Base-by-base conservation (phyloP, 2,113 vertebrate genomes). In the Lates calcarifer region DNA sequence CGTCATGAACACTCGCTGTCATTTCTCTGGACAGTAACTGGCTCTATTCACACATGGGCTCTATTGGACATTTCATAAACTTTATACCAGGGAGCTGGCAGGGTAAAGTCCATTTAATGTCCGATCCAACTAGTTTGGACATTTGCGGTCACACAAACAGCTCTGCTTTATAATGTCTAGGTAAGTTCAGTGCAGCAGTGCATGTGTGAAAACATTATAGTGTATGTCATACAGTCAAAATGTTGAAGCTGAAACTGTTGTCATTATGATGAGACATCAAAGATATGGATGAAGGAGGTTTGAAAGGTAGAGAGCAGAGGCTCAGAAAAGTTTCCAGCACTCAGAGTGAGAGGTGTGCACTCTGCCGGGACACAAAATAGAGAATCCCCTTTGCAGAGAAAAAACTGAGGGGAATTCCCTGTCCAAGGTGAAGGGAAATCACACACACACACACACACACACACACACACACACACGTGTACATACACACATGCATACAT, bases 331-430 rank as follows among this genome's bases (percentile, higher is more conserved):
- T 91, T 92, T 87, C 87, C 85, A 90, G 62, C 22, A 20, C 62
- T 80, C 74, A 79, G 61, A 73, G 55, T 74, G 82, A 88, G 84
- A 82, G 65, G 73, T 65, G 71, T 69, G 69, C 6, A 56, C 14
- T 43, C 29, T 84, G 74, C 57, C 24, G 57, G 72, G 76, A 87
- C 86, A 20, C 12, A 5, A 70, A n/a, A 71, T 56, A 1, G 8
- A 56, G 35, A 72, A 78, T 85, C 82, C 75, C 83, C 78, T 55
- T 22, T 22, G 39, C 73, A 72, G 10, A 11, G 35, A 73, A 68
- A 68, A 83, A 82, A 51, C 61, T 0, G 17, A 60, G 89, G 91
- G 93, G 89, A 90, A 74, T 77, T 90, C 90, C 93, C 88, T 86
- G 76, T 62, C 68, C 55, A 70, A 77, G 81, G 80, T 84, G 77